Percentiles rank a stretch among this genome's conserved stretches.
phyloP scores from a whole-genome alignment of 2,888 invertebrate genomes.

The Masnerella sp. region DNA sequence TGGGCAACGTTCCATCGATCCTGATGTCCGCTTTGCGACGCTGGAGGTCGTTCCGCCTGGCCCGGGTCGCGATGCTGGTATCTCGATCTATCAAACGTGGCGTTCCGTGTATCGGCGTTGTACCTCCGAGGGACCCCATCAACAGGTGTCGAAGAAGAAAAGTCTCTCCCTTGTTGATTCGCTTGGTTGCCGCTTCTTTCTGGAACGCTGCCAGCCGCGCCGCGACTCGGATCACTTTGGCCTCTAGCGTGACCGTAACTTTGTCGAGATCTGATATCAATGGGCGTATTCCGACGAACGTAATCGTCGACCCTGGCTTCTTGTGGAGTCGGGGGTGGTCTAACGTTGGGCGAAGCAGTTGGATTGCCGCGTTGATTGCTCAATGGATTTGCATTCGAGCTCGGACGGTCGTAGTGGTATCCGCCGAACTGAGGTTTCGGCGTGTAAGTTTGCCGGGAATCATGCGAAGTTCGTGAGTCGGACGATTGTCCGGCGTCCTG shows the following conservation, averaged over 20 bases:
- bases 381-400: neutral
- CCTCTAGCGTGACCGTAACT: constrained; percentile 21
- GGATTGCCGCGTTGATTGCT: neutral
- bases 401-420: neutral
- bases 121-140: constrained; percentile 20
- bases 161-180: constrained; percentile 20
- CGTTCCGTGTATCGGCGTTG: constrained; percentile 7
- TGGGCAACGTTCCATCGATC: constrained; percentile 17
- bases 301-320: constrained; percentile 62
- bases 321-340: neutral
- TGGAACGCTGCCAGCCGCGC: constrained; percentile 34
- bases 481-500: no score
- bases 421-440: neutral
- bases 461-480: no score
- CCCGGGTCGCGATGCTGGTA: constrained; percentile 11
- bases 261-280: constrained; percentile 52
- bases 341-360: neutral
- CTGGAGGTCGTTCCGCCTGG: neutral
- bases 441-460: neutral
- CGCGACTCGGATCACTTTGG: constrained; percentile 16
- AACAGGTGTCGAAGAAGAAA: constrained; percentile 45
- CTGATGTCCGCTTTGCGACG: constrained; percentile 16
- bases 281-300: constrained; percentile 68
- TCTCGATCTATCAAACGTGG: constrained; percentile 9
- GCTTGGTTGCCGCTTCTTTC: constrained; percentile 23